phyloP scores from a whole-genome alignment of 2,113 vertebrate genomes.

The Thinocorus orbignyianus region DNA sequence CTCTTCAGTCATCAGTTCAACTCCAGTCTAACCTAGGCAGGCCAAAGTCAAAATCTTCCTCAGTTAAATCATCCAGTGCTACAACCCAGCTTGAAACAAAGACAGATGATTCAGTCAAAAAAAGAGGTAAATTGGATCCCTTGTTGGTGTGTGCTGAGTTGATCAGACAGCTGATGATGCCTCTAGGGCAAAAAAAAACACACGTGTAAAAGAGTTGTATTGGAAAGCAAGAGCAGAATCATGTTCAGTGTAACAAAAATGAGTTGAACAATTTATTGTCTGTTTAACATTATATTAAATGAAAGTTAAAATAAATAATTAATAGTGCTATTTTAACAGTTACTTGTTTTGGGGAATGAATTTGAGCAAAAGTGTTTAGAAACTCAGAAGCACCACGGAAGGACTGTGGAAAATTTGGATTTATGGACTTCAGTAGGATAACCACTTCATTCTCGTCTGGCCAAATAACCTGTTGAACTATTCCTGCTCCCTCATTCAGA shows the following conservation, averaged over 20 bases:
- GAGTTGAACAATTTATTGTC: not conserved
- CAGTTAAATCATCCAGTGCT: constrained; percentile 54
- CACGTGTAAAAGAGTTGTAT: not conserved
- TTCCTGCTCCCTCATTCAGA: not conserved
- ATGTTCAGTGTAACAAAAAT: not conserved
- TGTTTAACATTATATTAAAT: not conserved
- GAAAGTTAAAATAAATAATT: not conserved
- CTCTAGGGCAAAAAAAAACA: not conserved
- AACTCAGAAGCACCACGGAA: not conserved
- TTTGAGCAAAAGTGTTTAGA: not conserved
- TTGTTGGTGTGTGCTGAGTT: not conserved
- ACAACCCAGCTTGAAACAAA: constrained; percentile 67
- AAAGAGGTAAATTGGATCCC: constrained; percentile 75
- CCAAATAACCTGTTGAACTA: not conserved
- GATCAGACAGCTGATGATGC: not conserved
- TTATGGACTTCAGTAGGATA: not conserved
- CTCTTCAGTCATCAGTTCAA: constrained; percentile 67
- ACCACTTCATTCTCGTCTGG: not conserved
- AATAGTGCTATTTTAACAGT: not conserved
- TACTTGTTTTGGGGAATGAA: not conserved
- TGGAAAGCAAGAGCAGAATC: not conserved
- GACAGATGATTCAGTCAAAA: constrained; percentile 75
- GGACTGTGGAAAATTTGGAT: not conserved
- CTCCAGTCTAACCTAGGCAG: constrained; percentile 66
- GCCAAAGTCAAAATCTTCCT: constrained; percentile 73